These are phyloP conservation scores for Clanis bilineata DNA, from an alignment of 2,888 invertebrate species.

Conservation along the genomic window DNA sequence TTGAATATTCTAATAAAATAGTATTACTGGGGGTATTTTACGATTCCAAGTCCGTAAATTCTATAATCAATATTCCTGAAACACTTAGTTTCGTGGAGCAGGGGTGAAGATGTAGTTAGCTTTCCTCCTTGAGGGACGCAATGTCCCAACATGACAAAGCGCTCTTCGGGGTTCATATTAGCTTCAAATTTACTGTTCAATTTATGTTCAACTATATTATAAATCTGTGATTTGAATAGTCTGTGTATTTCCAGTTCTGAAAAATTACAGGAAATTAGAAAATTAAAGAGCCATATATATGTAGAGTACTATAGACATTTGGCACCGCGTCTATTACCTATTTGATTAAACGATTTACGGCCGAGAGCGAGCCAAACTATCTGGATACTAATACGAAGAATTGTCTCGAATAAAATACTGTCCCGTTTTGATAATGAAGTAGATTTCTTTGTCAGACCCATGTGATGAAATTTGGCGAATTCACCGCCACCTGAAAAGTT, in stretches of 20 bases:
- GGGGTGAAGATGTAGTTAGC: slow-evolving; percentile 72
- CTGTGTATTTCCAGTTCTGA: slow-evolving; percentile 81
- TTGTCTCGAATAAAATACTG: slow-evolving; percentile 71
- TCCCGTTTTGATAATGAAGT: slow-evolving; percentile 78
- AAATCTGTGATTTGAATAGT: slow-evolving; percentile 76
- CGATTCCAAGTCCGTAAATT: slow-evolving; percentile 70
- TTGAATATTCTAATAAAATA: background rate
- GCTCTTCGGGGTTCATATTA: slow-evolving; percentile 31
- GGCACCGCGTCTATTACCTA: slow-evolving; percentile 60
- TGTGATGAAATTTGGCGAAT: slow-evolving; percentile 75
- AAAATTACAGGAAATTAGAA: slow-evolving; percentile 17
- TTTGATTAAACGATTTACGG: slow-evolving; percentile 72
- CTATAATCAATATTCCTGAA: slow-evolving; percentile 69
- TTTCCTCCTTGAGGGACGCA: slow-evolving; percentile 59
- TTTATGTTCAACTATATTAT: slow-evolving; percentile 69
- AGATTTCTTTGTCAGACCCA: slow-evolving; percentile 60
- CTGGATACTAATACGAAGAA: slow-evolving; percentile 73
- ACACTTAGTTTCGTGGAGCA: slow-evolving; percentile 70
- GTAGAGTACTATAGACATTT: too few species aligned
- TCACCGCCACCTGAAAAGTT: slow-evolving; percentile 50
- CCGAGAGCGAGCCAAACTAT: slow-evolving; percentile 82
- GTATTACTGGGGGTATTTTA: slow-evolving; percentile 42
- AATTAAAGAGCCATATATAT: background rate
- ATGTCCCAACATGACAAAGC: slow-evolving; percentile 59
- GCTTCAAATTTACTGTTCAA: slow-evolving; percentile 27